Evolutionary conservation across 2,888 invertebrate genomes (phyloP).

Genomic region (Colletes collaris): DNA sequence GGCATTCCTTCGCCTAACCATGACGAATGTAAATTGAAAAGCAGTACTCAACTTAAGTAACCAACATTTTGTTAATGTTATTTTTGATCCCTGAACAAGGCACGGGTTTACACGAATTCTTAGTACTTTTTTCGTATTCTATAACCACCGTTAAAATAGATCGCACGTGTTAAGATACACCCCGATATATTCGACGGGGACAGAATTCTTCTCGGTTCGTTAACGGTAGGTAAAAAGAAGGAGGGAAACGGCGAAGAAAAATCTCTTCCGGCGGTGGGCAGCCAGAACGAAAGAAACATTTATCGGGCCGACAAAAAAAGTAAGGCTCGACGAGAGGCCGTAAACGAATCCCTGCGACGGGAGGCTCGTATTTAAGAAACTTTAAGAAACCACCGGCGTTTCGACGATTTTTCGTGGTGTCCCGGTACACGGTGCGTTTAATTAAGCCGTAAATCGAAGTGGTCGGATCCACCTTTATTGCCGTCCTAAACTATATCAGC

Average conservation of each 20-base stretch:
- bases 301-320: conserved; percentile 49
- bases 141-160: too few species aligned
- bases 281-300: conserved; percentile 35
- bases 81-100: too few species aligned
- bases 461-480: conserved; percentile 65
- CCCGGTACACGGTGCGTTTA: conserved; percentile 64
- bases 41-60: too few species aligned
- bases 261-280: conserved; percentile 32
- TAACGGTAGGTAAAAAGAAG: neutral
- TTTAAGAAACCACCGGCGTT: conserved; percentile 58
- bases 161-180: too few species aligned
- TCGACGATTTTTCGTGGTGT: conserved; percentile 57
- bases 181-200: too few species aligned
- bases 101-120: too few species aligned
- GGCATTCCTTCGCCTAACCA: too few species aligned
- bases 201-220: too few species aligned
- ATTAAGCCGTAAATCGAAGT: conserved; percentile 75
- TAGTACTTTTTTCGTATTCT: too few species aligned
- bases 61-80: too few species aligned
- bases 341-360: conserved; percentile 49
- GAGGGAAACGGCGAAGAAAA: conserved; percentile 14
- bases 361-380: conserved; percentile 64
- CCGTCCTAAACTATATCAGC: conserved; percentile 69
- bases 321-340: conserved; percentile 28
- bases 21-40: too few species aligned